Evolutionary conservation across 92 coral and sea anemone genomes (phyloP).

Genomic region (Palythoa grandiflora): DNA sequence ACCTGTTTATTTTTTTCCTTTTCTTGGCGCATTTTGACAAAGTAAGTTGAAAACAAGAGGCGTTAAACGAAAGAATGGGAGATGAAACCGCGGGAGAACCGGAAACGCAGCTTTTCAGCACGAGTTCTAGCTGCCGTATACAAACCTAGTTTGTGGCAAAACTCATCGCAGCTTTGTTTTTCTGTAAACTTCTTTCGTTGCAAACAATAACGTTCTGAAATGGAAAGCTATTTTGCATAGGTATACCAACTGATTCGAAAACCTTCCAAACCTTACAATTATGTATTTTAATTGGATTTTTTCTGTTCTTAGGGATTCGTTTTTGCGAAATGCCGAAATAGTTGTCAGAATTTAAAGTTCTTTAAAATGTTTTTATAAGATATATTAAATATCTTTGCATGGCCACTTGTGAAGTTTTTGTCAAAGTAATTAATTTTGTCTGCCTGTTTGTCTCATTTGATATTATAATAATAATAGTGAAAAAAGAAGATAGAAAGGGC

Average conservation of each 20-base stretch:
- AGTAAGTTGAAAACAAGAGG: neutral
- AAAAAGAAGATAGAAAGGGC: neutral
- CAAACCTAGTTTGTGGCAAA: neutral
- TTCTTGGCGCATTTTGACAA: neutral
- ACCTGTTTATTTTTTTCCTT: neutral
- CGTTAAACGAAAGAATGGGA: neutral
- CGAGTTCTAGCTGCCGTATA: neutral
- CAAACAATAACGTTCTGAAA: slow-evolving; percentile 11
- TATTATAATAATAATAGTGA: neutral
- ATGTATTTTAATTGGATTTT: neutral
- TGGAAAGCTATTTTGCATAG: neutral
- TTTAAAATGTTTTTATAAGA: neutral
- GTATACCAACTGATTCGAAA: neutral
- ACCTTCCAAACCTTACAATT: neutral
- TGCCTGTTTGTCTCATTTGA: slow-evolving; percentile 6
- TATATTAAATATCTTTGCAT: neutral
- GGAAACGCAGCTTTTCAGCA: neutral
- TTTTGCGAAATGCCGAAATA: neutral
- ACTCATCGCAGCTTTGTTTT: neutral
- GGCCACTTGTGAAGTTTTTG: neutral
- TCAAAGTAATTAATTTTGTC: neutral
- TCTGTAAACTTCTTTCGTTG: neutral
- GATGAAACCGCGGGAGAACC: neutral
- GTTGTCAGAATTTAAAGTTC: neutral
- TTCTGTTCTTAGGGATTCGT: neutral